Percentiles rank a stretch among this genome's conserved stretches.
Evolutionary conservation across 2,888 invertebrate genomes (phyloP).

Genomic region (Pachycephus smyrnensis): DNA sequence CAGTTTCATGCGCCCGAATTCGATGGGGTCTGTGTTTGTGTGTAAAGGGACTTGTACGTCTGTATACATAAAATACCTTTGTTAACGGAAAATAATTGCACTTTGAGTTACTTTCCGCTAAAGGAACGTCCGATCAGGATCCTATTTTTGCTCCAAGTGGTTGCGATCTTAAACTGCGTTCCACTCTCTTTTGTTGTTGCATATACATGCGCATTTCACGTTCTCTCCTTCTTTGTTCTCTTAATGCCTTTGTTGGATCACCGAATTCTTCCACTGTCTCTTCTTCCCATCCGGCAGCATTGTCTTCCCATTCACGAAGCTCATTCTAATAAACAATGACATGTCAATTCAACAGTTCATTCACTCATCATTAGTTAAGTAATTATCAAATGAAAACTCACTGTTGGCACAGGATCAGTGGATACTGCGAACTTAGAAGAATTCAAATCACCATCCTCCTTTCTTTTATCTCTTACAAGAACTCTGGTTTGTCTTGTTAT

Average conservation of each 20-base stretch:
- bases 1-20: neutral
- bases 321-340: constrained; percentile 62
- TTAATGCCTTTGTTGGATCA: constrained; percentile 50
- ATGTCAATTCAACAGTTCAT: neutral
- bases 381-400: constrained; percentile 43
- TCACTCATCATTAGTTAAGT: constrained; percentile 7
- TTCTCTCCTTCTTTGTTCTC: constrained; percentile 55
- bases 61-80: neutral
- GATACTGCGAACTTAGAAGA: constrained; percentile 68
- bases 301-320: constrained; percentile 71
- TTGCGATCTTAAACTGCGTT: constrained; percentile 52
- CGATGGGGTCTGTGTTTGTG: neutral
- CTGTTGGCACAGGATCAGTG: constrained; percentile 66
- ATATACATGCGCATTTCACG: constrained; percentile 54
- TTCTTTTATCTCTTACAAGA: constrained; percentile 65
- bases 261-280: constrained; percentile 56
- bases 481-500: constrained; percentile 73
- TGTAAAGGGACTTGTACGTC: neutral
- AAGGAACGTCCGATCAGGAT: constrained; percentile 47
- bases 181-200: constrained; percentile 56
- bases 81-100: neutral
- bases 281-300: constrained; percentile 70
- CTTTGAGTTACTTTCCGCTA: neutral
- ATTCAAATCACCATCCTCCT: constrained; percentile 48
- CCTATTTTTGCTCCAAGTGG: constrained; percentile 58